A percentile compares a stretch with the other conserved stretches of the same genome.
Conservation (phyloP, 2,113 vertebrate species). For the Onychorhynchus coronatus region DNA sequence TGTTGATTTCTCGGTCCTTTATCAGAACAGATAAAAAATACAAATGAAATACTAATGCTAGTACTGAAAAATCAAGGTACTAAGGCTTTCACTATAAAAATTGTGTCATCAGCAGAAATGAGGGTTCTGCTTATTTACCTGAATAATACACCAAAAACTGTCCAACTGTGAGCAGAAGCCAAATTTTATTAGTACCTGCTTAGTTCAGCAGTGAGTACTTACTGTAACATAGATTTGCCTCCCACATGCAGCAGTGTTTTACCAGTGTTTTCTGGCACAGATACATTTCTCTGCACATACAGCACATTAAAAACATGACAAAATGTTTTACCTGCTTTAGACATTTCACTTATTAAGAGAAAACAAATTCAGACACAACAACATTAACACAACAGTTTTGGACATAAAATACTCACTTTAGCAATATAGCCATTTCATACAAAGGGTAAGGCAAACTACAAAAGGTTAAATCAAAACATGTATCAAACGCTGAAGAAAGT, state of each 20-base stretch:
- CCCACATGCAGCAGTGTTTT: background rate
- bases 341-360: background rate
- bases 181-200: background rate
- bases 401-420: background rate
- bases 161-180: background rate
- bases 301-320: background rate
- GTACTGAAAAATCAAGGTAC: background rate
- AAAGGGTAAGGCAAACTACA: background rate
- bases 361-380: background rate
- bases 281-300: background rate
- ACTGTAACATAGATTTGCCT: background rate
- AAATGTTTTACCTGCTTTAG: background rate
- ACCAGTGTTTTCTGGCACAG: background rate
- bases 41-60: background rate
- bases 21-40: background rate
- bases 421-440: background rate
- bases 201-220: background rate
- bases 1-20: background rate
- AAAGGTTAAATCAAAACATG: background rate
- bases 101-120: background rate
- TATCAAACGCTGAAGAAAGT: background rate
- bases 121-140: background rate
- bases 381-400: background rate
- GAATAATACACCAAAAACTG: background rate
- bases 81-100: background rate